Base-by-base conservation (phyloP, 2,888 invertebrate species). In the Andrena hattorfiana region DNA sequence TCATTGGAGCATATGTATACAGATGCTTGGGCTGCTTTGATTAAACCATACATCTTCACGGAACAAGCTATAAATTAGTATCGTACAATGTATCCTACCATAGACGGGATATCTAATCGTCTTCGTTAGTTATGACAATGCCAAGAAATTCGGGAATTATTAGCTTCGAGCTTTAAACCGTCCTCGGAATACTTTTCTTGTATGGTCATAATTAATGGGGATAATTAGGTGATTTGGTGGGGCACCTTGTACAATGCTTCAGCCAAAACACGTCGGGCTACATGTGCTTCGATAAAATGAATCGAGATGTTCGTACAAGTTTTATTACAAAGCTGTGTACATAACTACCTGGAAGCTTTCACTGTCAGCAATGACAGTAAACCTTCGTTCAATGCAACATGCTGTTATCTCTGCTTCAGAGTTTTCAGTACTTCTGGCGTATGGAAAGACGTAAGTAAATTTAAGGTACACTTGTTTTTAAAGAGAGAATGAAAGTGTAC, bases 321-420 rank as follows among this genome's bases (percentile, higher is more conserved):
- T 20, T n/a, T 54, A 20, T 64, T 69, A 20, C 59, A 51, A 51
- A 60, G 54, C 23, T 54, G 28, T 48, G 42, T 67, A 62, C 10
- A 51, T 69, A 60, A 77, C 16, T 62, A 63, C 23, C 51, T 68
- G 64, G 48, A 63, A 73, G 60, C 67, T 64, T 66, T 62, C 48
- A 30, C 20, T 75, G 35, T 42, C 30, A 49, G 28, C 26, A 56
- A 30, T 56, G 26, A 66, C 48, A 66, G 54, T 20, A 66, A 54
- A 79, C 67, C 66, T 70, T 75, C 54, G 62, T 71, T 82, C 26
- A 70, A 83, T 72, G 90, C 91, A 91, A 91, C 91, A 89, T 91
- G 91, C 91, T 91, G 86, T 91, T 92, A 90, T 90, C 83, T 86
- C 81, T 77, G 83, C 78, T 86, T 86, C 75, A 82, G 80, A 86